Evolutionary conservation across 2,888 invertebrate genomes (phyloP).

Genomic region (Matsumyia berberina): DNA sequence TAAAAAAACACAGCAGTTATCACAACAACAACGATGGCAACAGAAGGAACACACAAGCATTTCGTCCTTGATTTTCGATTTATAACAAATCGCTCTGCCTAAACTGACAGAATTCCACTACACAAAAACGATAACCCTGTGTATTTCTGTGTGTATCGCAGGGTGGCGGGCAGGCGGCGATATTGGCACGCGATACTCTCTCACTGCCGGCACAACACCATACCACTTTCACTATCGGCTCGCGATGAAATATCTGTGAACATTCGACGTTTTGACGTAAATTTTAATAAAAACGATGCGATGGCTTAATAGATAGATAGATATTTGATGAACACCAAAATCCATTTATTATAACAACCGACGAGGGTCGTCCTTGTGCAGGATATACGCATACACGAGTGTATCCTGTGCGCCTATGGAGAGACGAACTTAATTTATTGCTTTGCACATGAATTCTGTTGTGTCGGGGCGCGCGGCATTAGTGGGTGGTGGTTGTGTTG

Average conservation of each 20-base stretch:
- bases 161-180: conserved; percentile 24
- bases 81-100: conserved; percentile 47
- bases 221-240: conserved; percentile 33
- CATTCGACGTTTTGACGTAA: conserved; percentile 70
- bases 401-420: conserved; percentile 10
- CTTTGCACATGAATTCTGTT: conserved; percentile 52
- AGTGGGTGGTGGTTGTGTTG: conserved; percentile 36
- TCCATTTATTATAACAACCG: conserved; percentile 53
- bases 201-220: conserved; percentile 7
- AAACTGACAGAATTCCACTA: conserved; percentile 1
- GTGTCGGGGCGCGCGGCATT: conserved; percentile 9
- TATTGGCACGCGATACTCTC: conserved; percentile 68
- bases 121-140: conserved; percentile 47
- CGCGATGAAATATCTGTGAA: conserved; percentile 54
- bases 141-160: conserved; percentile 60
- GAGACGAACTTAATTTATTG: conserved; percentile 65
- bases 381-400: conserved; percentile 18
- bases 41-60: conserved; percentile 8
- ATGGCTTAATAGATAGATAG: conserved; percentile 72
- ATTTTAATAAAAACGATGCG: conserved; percentile 74
- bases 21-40: conserved; percentile 2
- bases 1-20: conserved; percentile 24
- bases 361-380: conserved; percentile 52
- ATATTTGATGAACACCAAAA: conserved; percentile 59
- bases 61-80: conserved; percentile 70